Conservation (phyloP, 1,140 invertebrate species). For the Condylostylus longicornis region DNA sequence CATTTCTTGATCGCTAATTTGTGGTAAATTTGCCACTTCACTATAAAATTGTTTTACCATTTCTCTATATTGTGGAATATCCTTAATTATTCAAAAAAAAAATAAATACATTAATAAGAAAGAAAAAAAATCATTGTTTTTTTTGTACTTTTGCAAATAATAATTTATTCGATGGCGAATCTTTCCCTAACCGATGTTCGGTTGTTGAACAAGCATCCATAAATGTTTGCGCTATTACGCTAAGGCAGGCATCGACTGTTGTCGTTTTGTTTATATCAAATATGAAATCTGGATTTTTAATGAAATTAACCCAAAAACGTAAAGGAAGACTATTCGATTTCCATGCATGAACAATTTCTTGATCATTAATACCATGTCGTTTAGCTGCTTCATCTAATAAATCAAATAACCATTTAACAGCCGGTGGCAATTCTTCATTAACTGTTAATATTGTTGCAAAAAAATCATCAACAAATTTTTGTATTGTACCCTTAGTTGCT, state of each 20-base stretch:
- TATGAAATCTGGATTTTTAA: slow-evolving; percentile 93
- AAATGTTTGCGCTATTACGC: slow-evolving; percentile 90
- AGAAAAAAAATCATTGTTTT: slow-evolving; percentile 3
- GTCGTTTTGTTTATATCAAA: slow-evolving; percentile 90
- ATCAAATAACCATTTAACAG: slow-evolving; percentile 92
- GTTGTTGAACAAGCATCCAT: slow-evolving; percentile 88
- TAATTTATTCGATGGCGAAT: slow-evolving; percentile 88
- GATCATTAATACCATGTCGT: slow-evolving; percentile 66
- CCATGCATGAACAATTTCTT: slow-evolving; percentile 89
- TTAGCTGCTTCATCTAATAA: slow-evolving; percentile 80
- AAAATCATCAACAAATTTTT: slow-evolving; percentile 94
- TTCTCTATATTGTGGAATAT: slow-evolving; percentile 76
- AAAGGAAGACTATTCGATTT: slow-evolving; percentile 90
- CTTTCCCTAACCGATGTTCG: slow-evolving; percentile 79
- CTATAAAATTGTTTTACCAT: slow-evolving; percentile 78
- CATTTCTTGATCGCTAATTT: slow-evolving; percentile 85
- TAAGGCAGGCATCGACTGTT: slow-evolving; percentile 81
- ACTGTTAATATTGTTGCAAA: slow-evolving; percentile 76
- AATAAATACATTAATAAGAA: slow-evolving; percentile 3
- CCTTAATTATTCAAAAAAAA: slow-evolving; percentile 29
- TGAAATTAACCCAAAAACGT: slow-evolving; percentile 93
- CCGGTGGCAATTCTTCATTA: slow-evolving; percentile 76
- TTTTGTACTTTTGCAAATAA: slow-evolving; percentile 67
- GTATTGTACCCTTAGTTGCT: slow-evolving; percentile 88
- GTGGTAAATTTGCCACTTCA: slow-evolving; percentile 66